Conservation (phyloP, 2,113 vertebrate genomes). For the Phrynocephalus versicolor region DNA sequence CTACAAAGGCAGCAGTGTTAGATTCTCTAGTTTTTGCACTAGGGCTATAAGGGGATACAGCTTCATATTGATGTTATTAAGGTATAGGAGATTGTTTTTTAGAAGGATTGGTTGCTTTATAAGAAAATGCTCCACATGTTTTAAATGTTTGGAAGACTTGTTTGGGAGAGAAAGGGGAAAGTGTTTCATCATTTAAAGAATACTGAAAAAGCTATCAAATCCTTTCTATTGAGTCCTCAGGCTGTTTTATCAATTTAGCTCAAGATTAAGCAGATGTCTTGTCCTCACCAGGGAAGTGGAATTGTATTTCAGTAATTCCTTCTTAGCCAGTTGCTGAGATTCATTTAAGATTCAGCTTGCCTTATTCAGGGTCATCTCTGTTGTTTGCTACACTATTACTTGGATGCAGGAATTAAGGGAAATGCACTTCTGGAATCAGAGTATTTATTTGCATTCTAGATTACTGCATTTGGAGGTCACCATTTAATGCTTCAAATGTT, state of each 20-base stretch:
- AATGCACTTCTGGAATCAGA: background rate
- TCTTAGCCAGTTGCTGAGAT: background rate
- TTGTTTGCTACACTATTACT: background rate
- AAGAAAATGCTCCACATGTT: background rate
- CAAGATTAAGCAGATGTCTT: conserved; percentile 23
- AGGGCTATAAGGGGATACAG: background rate
- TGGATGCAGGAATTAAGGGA: background rate
- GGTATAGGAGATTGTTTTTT: background rate
- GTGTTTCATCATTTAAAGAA: background rate
- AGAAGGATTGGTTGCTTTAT: background rate
- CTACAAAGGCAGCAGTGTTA: background rate
- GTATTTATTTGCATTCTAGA: background rate
- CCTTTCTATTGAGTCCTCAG: background rate
- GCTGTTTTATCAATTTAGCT: background rate
- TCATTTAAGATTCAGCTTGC: conserved; percentile 7
- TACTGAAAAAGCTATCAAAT: background rate
- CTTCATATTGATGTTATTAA: background rate
- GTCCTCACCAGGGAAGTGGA: background rate
- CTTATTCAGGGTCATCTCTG: background rate
- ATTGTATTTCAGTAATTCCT: conserved; percentile 13
- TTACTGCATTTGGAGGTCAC: background rate
- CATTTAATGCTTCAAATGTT: background rate
- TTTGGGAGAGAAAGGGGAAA: background rate
- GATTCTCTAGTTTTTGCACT: background rate
- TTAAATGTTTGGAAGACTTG: background rate